These are phyloP conservation scores for Rhinatrema bivittatum DNA, from an alignment of 2,797 vertebrate genomes.

Conservation along the genomic window DNA sequence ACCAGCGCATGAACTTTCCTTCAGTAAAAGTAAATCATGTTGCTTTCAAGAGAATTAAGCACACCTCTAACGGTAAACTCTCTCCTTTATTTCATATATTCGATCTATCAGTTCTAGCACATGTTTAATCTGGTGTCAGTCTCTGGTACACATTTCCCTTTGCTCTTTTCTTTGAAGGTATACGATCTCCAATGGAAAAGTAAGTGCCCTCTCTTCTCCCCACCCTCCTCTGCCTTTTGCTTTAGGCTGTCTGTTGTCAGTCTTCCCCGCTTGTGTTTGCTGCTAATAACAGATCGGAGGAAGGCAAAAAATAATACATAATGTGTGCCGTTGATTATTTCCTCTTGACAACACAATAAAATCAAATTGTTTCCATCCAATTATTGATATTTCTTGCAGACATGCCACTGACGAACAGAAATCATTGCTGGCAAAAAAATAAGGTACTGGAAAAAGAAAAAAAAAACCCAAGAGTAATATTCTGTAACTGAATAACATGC, in stretches of 20 bases:
- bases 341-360: conserved; percentile 7
- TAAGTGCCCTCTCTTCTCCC: conserved; percentile 16
- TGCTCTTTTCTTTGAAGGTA: background rate
- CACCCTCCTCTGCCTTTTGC: conserved; percentile 10
- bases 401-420: too few relatives aligned
- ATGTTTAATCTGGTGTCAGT: too few relatives aligned
- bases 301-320: conserved; percentile 16
- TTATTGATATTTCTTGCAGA: conserved; percentile 4
- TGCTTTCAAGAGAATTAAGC: too few relatives aligned
- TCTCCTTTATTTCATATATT: too few relatives aligned
- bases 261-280: conserved; percentile 24
- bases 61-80: too few relatives aligned
- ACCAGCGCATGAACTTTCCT: too few relatives aligned
- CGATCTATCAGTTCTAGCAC: too few relatives aligned
- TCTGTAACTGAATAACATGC: too few relatives aligned
- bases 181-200: conserved; percentile 7
- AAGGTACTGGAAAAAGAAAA: too few relatives aligned
- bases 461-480: too few relatives aligned
- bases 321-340: conserved; percentile 3
- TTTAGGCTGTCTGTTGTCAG: conserved; percentile 32
- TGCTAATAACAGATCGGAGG: conserved; percentile 36
- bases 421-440: too few relatives aligned
- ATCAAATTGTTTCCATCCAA: conserved; percentile 27
- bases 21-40: too few relatives aligned
- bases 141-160: background rate